A percentile compares a stretch with the other conserved stretches of the same genome.
phyloP scores from a whole-genome alignment of 2,113 vertebrate genomes.

The Cinclus mexicanus region DNA sequence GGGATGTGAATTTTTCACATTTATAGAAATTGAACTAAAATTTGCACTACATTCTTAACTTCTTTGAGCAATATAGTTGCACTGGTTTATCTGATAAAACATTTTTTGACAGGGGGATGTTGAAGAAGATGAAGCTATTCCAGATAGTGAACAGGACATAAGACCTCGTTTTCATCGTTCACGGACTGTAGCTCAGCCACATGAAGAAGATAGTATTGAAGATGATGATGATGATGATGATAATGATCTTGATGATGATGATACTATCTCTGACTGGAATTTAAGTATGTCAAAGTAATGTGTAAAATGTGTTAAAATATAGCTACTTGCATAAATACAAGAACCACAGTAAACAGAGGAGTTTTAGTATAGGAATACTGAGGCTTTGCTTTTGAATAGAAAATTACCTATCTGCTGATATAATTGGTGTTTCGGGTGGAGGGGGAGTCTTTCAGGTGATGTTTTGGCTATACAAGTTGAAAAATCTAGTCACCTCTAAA shows the following conservation, averaged over 20 bases:
- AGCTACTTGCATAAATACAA: background rate
- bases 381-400: background rate
- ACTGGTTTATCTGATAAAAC: background rate
- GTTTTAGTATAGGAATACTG: background rate
- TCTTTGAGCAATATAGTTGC: background rate
- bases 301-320: background rate
- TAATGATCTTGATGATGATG: constrained; percentile 88
- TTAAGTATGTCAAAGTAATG: constrained; percentile 80
- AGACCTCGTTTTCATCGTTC: constrained; percentile 92
- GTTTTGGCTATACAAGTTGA: background rate
- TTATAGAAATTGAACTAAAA: background rate
- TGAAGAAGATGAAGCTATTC: constrained; percentile 92
- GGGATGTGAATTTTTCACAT: background rate
- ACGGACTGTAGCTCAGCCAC: constrained; percentile 90
- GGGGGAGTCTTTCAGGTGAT: background rate
- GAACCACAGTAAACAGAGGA: background rate
- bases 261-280: constrained; percentile 96
- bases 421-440: background rate
- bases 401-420: background rate
- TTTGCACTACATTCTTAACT: background rate
- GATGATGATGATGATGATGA: constrained; percentile 82
- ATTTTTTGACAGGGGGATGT: constrained; percentile 83
- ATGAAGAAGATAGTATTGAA: constrained; percentile 87
- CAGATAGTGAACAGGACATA: constrained; percentile 95
- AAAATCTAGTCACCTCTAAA: background rate